These are phyloP conservation scores for Lithobates pipiens DNA, from an alignment of 2,797 vertebrate genomes.

Conservation along the genomic window DNA sequence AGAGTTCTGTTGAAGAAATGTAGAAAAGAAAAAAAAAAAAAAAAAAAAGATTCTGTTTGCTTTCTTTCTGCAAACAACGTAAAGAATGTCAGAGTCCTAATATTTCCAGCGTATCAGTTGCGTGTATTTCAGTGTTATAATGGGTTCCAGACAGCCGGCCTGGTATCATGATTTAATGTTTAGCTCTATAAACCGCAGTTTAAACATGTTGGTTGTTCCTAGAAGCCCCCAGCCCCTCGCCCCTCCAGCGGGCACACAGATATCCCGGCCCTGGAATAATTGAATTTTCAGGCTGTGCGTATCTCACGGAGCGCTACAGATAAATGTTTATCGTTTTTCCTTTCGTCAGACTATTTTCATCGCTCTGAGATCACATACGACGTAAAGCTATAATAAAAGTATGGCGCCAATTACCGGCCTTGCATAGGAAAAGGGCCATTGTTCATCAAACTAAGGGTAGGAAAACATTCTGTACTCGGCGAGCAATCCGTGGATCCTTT, in stretches of 20 bases:
- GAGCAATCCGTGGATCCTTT: not conserved
- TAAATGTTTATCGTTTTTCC: not conserved
- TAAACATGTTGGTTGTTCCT: conserved; percentile 33
- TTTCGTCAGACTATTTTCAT: not conserved
- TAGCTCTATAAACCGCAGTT: conserved; percentile 47
- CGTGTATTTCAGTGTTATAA: conserved; percentile 59
- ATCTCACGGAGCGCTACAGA: conserved; percentile 7
- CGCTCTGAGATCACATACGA: not conserved
- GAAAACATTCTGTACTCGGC: not conserved
- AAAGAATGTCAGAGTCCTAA: not conserved
- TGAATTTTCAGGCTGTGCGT: conserved; percentile 8
- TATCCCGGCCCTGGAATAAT: conserved; percentile 24
- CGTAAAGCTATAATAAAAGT: not conserved
- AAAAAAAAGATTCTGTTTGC: conserved; percentile 7
- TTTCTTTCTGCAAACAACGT: conserved; percentile 33
- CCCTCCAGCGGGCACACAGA: conserved; percentile 30
- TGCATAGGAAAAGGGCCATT: not conserved
- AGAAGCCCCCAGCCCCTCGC: conserved; percentile 38
- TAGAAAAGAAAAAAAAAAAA: not conserved
- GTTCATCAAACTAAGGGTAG: not conserved
- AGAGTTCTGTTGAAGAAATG: not conserved
- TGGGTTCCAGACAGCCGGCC: conserved; percentile 8
- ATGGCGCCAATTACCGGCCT: conserved; percentile 9
- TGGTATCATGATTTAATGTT: conserved; percentile 37
- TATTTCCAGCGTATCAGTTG: conserved; percentile 64